phyloP scores from a whole-genome alignment of 2,888 invertebrate species.

The Lepetodrilus schrolli region DNA sequence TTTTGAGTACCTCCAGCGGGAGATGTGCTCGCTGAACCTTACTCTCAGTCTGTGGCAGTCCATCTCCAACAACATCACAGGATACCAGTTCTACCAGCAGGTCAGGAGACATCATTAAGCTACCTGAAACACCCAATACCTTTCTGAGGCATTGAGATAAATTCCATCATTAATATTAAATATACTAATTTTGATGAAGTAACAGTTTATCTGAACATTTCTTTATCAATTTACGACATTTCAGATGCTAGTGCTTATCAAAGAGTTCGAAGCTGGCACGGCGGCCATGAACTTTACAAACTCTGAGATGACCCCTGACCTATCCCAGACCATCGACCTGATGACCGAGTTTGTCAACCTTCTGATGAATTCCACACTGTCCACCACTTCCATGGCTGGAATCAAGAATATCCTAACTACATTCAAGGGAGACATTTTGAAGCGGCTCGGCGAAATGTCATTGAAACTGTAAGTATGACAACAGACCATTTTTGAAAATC shows the following conservation, averaged over 20 bases:
- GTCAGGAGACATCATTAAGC: too few species aligned
- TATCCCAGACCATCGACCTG: conserved; percentile 29
- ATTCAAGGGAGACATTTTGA: conserved; percentile 18
- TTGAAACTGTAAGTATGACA: conserved; percentile 33
- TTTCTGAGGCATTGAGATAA: too few species aligned
- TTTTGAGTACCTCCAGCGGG: conserved; percentile 34
- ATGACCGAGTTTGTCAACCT: conserved; percentile 27
- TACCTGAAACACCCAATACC: too few species aligned
- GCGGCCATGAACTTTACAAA: conserved; percentile 29
- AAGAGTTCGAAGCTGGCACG: conserved; percentile 29
- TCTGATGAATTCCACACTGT: neutral
- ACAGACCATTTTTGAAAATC: too few species aligned
- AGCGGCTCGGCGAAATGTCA: conserved; percentile 33
- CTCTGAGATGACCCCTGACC: conserved; percentile 30
- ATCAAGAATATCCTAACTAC: conserved; percentile 33
- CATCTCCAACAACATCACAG: conserved; percentile 35
- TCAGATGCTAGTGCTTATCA: conserved; percentile 29
- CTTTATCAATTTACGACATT: too few species aligned
- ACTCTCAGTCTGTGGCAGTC: conserved; percentile 38
- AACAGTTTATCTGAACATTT: too few species aligned
- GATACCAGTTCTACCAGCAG: conserved; percentile 40
- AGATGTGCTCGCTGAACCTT: conserved; percentile 36
- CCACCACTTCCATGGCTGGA: neutral
- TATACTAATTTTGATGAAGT: too few species aligned
- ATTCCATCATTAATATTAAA: too few species aligned